Evolutionary conservation across 2,888 invertebrate species (phyloP).

Genomic region (Scaptomyza tumidula): DNA sequence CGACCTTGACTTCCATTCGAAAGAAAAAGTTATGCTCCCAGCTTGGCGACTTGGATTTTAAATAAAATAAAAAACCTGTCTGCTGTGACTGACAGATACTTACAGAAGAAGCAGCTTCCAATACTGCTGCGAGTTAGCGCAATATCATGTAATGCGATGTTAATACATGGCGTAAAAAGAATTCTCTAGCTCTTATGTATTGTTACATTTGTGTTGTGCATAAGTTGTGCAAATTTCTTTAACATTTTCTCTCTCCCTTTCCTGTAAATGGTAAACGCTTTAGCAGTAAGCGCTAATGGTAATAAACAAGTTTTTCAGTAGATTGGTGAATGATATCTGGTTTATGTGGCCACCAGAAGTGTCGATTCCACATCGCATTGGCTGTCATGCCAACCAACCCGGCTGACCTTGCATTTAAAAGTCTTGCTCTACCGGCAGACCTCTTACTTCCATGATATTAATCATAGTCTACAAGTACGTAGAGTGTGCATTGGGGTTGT

Average conservation of each 20-base stretch:
- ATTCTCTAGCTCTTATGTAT: background rate
- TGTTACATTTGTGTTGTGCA: background rate
- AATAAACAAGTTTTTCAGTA: constrained; percentile 45
- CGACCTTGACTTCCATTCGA: constrained; percentile 76
- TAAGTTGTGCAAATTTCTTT: constrained; percentile 2
- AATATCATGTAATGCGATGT: background rate
- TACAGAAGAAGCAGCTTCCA: background rate
- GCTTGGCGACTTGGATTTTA: constrained; percentile 37
- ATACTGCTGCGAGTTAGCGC: background rate
- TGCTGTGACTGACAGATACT: constrained; percentile 5
- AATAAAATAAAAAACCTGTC: constrained; percentile 54
- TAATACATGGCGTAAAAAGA: background rate
- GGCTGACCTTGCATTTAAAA: constrained; percentile 48
- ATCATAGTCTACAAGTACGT: background rate
- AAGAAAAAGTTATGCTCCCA: constrained; percentile 71
- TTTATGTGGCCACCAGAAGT: constrained; percentile 47
- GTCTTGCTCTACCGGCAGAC: constrained; percentile 49
- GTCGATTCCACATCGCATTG: constrained; percentile 18
- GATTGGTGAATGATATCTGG: constrained; percentile 22
- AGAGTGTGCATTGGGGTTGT: background rate
- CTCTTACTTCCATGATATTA: constrained; percentile 31
- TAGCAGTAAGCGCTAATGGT: constrained; percentile 14
- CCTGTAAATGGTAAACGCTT: constrained; percentile 11
- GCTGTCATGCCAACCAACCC: constrained; percentile 17
- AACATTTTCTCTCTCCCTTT: background rate